A percentile compares a stretch with the other conserved stretches of the same genome.
These are phyloP conservation scores for Oncopeltus fasciatus DNA, from an alignment of 1,140 invertebrate genomes.

Conservation along the genomic window DNA sequence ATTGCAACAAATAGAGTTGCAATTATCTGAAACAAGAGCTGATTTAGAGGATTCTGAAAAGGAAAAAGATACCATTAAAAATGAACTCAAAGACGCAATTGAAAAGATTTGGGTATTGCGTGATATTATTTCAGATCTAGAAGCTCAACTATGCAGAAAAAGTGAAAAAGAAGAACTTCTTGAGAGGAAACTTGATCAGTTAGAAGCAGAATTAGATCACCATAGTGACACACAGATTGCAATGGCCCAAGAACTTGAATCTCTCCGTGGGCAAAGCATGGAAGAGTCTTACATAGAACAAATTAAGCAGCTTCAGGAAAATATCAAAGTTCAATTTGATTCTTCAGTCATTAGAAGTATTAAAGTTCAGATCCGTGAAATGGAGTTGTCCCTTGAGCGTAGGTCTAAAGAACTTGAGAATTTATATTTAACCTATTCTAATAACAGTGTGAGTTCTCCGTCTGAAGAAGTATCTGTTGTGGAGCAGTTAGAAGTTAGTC, in stretches of 20 bases:
- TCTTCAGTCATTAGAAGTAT: conserved; percentile 37
- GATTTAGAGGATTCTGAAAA: conserved; percentile 41
- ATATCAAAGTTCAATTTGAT: conserved; percentile 38
- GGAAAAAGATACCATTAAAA: conserved; percentile 41
- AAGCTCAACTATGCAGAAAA: conserved; percentile 51
- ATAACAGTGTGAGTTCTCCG: conserved; percentile 43
- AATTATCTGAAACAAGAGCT: conserved; percentile 18
- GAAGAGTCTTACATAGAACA: conserved; percentile 12
- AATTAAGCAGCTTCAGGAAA: conserved; percentile 29
- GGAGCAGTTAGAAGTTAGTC: conserved; percentile 22
- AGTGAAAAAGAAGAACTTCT: conserved; percentile 33
- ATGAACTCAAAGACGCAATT: conserved; percentile 48
- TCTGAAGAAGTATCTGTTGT: conserved; percentile 57
- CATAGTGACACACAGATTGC: conserved; percentile 37
- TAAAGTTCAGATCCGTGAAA: conserved; percentile 38
- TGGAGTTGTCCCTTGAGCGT: conserved; percentile 43
- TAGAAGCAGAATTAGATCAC: conserved; percentile 32
- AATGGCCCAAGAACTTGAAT: conserved; percentile 32
- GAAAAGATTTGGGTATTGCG: conserved; percentile 48
- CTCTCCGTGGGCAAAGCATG: not conserved
- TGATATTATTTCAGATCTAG: conserved; percentile 60
- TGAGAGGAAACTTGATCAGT: conserved; percentile 31
- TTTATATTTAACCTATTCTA: conserved; percentile 33
- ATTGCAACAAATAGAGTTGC: conserved; percentile 19
- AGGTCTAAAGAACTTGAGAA: conserved; percentile 53